Base-by-base conservation (phyloP, 2,888 invertebrate genomes). In the Pharmacophagus antenor region DNA sequence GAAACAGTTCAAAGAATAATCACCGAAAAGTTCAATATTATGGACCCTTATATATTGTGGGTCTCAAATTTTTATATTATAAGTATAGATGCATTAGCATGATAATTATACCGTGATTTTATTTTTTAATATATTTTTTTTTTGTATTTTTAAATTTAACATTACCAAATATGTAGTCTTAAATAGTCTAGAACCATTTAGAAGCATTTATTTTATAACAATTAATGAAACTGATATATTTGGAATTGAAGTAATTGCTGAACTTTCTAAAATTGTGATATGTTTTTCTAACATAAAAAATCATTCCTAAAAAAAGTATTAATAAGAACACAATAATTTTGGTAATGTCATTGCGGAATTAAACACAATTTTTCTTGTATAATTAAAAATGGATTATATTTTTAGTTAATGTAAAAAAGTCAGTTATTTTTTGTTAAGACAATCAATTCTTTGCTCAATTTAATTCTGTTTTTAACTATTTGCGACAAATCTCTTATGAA, bases 151-250 rank as follows among this genome's bases (percentile, higher is more conserved):
- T 53, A 37, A 48, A 41, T 59, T n/a, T n/a, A n/a, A 12, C 56
- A 44, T 50, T 47, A 61, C 55, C 56, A 61, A 61, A 61, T 61
- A 56, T 50, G 10, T 60, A 56, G 54, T 51, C 18, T 8, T 54
- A 46, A 44, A 27, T 42, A 31, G 37, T 53, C 22, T 27, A 12
- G 42, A 22, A 22, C 4, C 21, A 5, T 42, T n/a, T n/a, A n/a
- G n/a, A n/a, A n/a, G n/a, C n/a, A n/a, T n/a, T n/a, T n/a, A n/a
- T n/a, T n/a, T n/a, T n/a, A n/a, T n/a, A n/a, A 15, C 42, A 42
- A 42, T 42, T 17, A n/a, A n/a, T 17, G 4, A 15, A 17, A 42
- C 8, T 10, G 0, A 21, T 31, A 8, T n/a, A 23, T 47, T n/a
- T 47, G 55, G 42, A 37, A 20, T 56, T 50, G 5, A 20, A 42